Evolutionary conservation across 2,797 vertebrate genomes (phyloP), one percentile per base, ranked within the genome.

Genomic region (Girardinus metallicus): DNA sequence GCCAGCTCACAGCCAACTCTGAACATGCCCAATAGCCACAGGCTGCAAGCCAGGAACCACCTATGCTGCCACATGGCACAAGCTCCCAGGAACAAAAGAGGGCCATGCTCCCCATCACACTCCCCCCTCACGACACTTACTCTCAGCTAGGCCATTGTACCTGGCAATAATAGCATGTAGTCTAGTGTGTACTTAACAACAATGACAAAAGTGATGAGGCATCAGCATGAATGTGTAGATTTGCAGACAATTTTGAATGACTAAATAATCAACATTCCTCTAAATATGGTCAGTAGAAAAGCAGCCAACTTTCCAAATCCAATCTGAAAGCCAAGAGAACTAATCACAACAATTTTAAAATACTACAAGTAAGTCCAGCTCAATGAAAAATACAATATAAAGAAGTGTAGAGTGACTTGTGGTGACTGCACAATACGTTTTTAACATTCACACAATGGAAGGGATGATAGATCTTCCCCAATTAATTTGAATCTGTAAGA

Each of bases 401-500:
- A 53, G 21, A 43, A 70, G 66, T n/a, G 21, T 43, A 15, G 21
- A 11, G 62, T 66, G 34, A 66, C 7, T 36, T 36, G 15, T 31
- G 29, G 26, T 0, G 1, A 29, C 29, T 62, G 12, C 16, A 15
- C 57, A 64, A 12, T 18, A 66, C 1, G 2, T 60, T 39, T 39
- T 41, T 39, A 68, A 41, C 9, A 68, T 68, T 68, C 1, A 1
- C 36, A 68, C 16, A 41, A 41, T 26, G 18, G 64, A 39, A 41
- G 64, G 11, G 34, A 36, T 66, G 18, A 21, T 21, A 39, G 18
- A 23, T 23, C 5, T 6, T 36, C 57, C 57, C n/a, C 13, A 66
- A n/a, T 26, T 23, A 41, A 43, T n/a, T 43, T 68, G 5, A 86
- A 76, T 13, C 47, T 21, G 41, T 41, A 57, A 26, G 73, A 57